Evolutionary conservation across 2,888 invertebrate species (phyloP).

Genomic region (Himalopsyche tibetana): DNA sequence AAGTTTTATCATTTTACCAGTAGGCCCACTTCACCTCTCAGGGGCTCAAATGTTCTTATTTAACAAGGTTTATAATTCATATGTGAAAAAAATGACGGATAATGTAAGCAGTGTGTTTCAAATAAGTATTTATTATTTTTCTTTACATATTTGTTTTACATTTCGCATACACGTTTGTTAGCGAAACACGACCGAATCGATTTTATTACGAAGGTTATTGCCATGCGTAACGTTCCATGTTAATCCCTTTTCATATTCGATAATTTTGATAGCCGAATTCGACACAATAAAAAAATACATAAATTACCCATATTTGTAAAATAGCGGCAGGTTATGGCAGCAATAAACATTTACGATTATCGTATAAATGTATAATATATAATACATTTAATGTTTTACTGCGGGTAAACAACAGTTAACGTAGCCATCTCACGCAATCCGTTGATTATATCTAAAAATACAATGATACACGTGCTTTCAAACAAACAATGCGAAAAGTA

Average conservation of each 20-base stretch:
- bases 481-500: constrained; percentile 22
- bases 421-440: neutral
- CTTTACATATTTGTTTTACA: too few relatives aligned
- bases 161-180: too few relatives aligned
- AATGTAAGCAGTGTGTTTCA: too few relatives aligned
- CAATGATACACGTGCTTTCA: neutral
- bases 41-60: too few relatives aligned
- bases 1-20: too few relatives aligned
- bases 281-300: constrained; percentile 12
- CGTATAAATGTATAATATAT: neutral
- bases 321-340: neutral
- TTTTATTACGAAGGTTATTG: neutral
- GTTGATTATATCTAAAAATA: constrained; percentile 24
- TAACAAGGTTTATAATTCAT: too few relatives aligned
- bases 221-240: neutral
- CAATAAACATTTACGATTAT: constrained; percentile 32
- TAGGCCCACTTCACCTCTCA: too few relatives aligned
- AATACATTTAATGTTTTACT: neutral
- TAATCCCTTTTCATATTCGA: neutral
- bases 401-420: neutral
- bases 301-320: neutral
- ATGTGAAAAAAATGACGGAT: too few relatives aligned
- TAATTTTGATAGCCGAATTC: constrained; percentile 4
- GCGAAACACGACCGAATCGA: neutral
- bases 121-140: too few relatives aligned